phyloP scores from a whole-genome alignment of 2,797 vertebrate species.

The Rhabdophis nuchalis region DNA sequence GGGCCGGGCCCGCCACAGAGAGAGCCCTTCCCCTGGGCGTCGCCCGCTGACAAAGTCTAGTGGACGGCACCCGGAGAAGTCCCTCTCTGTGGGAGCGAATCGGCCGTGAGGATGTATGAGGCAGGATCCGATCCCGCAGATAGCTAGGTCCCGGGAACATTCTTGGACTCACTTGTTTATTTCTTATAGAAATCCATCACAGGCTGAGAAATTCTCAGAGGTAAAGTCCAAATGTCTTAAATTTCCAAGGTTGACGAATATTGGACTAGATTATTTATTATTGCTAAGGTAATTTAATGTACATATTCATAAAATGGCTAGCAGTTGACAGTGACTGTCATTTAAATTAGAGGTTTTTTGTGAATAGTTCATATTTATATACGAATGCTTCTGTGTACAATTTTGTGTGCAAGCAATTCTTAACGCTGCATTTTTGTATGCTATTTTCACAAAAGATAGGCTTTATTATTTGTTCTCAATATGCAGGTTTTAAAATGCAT shows the following conservation, averaged over 20 bases:
- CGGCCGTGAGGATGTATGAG: too few species aligned
- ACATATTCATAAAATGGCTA: background rate
- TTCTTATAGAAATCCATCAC: background rate
- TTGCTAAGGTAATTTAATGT: background rate
- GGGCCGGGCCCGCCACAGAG: too few species aligned
- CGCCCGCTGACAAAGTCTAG: too few species aligned
- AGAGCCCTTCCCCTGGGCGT: too few species aligned
- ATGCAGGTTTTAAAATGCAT: background rate
- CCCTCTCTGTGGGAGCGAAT: too few species aligned
- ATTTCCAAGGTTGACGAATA: background rate
- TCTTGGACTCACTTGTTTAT: background rate
- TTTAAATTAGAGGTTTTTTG: background rate
- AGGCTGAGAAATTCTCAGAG: background rate
- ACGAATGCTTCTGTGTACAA: background rate
- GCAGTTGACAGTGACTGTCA: background rate
- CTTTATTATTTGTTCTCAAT: background rate
- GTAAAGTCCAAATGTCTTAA: background rate
- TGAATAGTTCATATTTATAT: background rate
- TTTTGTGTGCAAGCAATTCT: background rate
- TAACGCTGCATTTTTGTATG: background rate
- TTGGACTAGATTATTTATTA: background rate
- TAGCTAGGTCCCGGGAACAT: too few species aligned
- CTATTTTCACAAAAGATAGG: background rate
- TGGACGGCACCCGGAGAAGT: too few species aligned
- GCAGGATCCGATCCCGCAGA: too few species aligned